Evolutionary conservation across 2,888 invertebrate species (phyloP).

Genomic region (Malacosoma neustria): DNA sequence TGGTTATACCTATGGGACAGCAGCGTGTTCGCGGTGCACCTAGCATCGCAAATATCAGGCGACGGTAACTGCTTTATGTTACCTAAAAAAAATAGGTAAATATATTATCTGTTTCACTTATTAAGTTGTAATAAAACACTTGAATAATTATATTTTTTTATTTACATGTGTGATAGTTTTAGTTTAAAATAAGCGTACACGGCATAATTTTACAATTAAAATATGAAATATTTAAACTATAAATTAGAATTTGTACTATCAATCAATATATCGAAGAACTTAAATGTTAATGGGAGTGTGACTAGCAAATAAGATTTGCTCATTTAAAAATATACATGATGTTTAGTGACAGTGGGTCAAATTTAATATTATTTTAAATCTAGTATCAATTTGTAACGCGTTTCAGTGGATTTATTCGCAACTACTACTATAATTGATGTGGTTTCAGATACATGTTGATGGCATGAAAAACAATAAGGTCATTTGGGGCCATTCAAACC

Average conservation of each 20-base stretch:
- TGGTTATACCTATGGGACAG: no score
- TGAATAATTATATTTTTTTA: conserved; percentile 63
- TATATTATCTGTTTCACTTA: no score
- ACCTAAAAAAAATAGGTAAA: no score
- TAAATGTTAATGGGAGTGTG: conserved; percentile 65
- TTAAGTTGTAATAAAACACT: conserved; percentile 30
- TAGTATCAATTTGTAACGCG: conserved; percentile 11
- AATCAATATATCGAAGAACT: conserved; percentile 68
- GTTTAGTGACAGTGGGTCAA: conserved; percentile 67
- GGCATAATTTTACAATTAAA: conserved; percentile 72
- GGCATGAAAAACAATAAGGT: no score
- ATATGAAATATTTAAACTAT: conserved; percentile 66
- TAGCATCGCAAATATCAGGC: no score
- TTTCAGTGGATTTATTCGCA: conserved; percentile 5
- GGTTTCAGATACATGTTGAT: no score
- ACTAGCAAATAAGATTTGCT: conserved; percentile 72
- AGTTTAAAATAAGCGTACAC: conserved; percentile 75
- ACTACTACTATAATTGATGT: no score
- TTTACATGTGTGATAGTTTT: conserved; percentile 72
- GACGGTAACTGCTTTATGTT: no score
- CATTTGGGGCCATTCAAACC: no score
- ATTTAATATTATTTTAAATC: conserved; percentile 12
- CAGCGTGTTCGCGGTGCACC: no score
- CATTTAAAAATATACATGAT: conserved; percentile 40
- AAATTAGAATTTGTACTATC: conserved; percentile 75